Conservation (phyloP, 2,113 vertebrate species). For the Epinephelus moara region DNA sequence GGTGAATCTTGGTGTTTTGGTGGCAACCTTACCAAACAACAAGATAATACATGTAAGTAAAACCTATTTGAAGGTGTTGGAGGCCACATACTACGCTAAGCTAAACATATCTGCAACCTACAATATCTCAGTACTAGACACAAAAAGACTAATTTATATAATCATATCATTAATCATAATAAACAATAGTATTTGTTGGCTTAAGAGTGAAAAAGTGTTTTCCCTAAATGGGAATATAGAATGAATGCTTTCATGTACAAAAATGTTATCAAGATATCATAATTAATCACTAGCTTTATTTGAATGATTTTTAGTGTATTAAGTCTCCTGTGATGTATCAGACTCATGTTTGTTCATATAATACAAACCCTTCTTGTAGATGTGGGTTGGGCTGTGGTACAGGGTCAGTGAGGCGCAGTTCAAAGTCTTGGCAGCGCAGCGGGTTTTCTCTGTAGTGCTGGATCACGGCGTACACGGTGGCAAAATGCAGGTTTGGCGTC, state of each 20-base stretch:
- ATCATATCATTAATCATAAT: no score
- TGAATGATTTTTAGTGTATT: neutral
- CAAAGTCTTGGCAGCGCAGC: conserved; percentile 94
- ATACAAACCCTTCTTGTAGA: conserved; percentile 88
- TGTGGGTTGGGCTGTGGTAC: conserved; percentile 92
- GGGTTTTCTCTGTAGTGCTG: conserved; percentile 93
- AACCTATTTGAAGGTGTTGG: no score
- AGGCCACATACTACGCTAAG: no score
- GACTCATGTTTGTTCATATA: neutral
- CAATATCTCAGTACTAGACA: no score
- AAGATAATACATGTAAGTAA: no score
- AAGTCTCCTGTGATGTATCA: neutral
- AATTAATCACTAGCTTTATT: neutral
- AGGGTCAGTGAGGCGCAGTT: conserved; percentile 91
- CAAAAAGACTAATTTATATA: no score
- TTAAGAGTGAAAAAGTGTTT: neutral
- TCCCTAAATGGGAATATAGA: neutral
- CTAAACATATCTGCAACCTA: no score
- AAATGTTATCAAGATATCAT: neutral
- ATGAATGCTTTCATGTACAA: neutral
- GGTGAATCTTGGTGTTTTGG: no score
- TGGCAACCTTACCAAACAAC: no score
- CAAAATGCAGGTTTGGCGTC: conserved; percentile 92
- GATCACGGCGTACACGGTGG: conserved; percentile 90
- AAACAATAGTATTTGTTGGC: no score